phyloP scores from a whole-genome alignment of 2,797 vertebrate genomes.

The Ceyx erithaca region DNA sequence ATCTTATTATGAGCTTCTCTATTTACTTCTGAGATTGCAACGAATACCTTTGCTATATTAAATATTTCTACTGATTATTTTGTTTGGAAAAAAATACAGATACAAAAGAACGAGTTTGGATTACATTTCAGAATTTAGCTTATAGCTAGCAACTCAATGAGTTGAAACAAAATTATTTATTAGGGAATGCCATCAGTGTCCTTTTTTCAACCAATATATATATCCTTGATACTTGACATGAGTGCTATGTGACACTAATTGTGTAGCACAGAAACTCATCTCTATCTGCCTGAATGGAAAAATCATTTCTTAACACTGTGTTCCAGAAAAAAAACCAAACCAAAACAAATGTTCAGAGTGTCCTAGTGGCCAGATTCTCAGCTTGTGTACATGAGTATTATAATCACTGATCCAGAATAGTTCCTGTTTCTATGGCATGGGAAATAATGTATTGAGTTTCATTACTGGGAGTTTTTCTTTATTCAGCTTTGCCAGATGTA shows the following conservation, averaged over 20 bases:
- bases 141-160: neutral
- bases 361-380: neutral
- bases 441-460: neutral
- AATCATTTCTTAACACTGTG: constrained; percentile 7
- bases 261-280: neutral
- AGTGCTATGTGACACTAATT: constrained; percentile 9
- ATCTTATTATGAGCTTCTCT: neutral
- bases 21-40: neutral
- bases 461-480: constrained; percentile 28
- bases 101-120: neutral
- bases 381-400: neutral
- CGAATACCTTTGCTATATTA: neutral
- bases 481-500: neutral
- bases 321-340: neutral
- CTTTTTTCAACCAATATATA: neutral
- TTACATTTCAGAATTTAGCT: neutral
- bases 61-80: neutral
- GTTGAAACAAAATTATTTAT: neutral
- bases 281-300: neutral
- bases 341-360: neutral
- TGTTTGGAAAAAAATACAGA: neutral
- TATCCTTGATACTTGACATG: neutral
- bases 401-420: constrained; percentile 8
- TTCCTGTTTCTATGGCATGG: neutral
- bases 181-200: neutral